Base-by-base conservation (phyloP, 2,888 invertebrate species). In the Parthenolecanium corni region DNA sequence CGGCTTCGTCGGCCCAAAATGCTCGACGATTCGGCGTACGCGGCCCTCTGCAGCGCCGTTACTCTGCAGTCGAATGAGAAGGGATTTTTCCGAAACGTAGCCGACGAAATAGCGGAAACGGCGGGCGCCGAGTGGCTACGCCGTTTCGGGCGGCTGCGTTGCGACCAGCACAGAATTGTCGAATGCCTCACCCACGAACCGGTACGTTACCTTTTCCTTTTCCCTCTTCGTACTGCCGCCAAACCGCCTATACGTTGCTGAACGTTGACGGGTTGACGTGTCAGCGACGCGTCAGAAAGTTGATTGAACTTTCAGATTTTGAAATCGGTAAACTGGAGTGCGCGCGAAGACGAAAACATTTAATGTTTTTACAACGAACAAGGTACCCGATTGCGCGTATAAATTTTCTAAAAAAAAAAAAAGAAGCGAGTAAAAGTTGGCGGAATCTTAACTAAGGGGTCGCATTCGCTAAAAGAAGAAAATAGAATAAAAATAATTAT, bases 21-120 rank as follows among this genome's bases (percentile, higher is more conserved):
- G 31, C 31, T 31, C 5, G 31, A 31, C 9, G 31, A 31, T 31
- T 31, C 5, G 5, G 31, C 54, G 9, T 86, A 82, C 70, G 80
- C 82, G 38, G 75, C 78, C 20, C 77, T 81, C 38, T 89, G 89
- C 73, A 86, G 85, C 69, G 79, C 82, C 69, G 80, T 82, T 65
- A 89, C 89, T 0, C 77, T 89, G 0, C 86, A 84, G 72, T 83
- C 86, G 0, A 81, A 83, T 68, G 77, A 78, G 65, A 81, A 83
- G 69, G 89, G 89, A 0, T 89, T 89, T 73, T 88, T 89, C 72
- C 76, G 80, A 66, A 79, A 79, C 46, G 80, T 86, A 66, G 80
- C 78, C 21, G 79, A 83, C 53, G 77, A 80, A 68, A 78, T 86
- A 20, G 76, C 76, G 0, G 72, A 77, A 9, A 68, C 76, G 23